phyloP scores from a whole-genome alignment of 30 jellyfish, hydroid and myxozoan genomes.

The Cassiopea andromeda region DNA sequence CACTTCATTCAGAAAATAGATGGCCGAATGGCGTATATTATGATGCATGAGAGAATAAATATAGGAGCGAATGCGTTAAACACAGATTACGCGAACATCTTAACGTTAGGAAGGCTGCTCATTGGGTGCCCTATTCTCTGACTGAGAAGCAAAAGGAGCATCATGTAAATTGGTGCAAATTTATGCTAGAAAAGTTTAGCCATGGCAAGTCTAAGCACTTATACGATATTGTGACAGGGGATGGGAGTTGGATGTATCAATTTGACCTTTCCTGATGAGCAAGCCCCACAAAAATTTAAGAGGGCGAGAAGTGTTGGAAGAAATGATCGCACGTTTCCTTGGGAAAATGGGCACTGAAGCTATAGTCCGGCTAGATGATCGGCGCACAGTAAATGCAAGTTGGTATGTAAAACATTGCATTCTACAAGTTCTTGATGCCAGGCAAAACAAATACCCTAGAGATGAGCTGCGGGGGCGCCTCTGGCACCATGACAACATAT shows the following conservation, averaged over 20 bases:
- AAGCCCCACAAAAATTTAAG: constrained; percentile 10
- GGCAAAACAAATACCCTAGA: too few species aligned
- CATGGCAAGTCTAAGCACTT: constrained; percentile 18
- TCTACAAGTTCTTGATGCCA: too few species aligned
- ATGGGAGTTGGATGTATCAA: constrained; percentile 32
- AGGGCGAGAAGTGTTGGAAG: constrained; percentile 3
- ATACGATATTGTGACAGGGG: constrained; percentile 31
- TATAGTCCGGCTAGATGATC: too few species aligned
- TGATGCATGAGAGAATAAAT: constrained; percentile 46
- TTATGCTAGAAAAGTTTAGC: constrained; percentile 30
- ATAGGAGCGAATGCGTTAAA: constrained; percentile 37
- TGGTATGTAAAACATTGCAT: too few species aligned
- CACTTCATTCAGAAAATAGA: neutral
- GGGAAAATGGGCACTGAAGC: constrained; percentile 1
- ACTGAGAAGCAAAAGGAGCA: constrained; percentile 38
- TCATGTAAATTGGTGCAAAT: constrained; percentile 30
- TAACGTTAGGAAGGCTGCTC: constrained; percentile 53
- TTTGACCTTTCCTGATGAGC: constrained; percentile 46
- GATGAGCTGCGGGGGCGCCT: neutral
- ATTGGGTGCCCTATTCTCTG: constrained; percentile 41
- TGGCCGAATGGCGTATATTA: constrained; percentile 3
- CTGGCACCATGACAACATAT: constrained; percentile 54
- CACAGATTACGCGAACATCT: constrained; percentile 41
- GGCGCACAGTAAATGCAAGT: too few species aligned
- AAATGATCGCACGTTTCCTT: constrained; percentile 29